These are phyloP conservation scores for Pholis gunnellus DNA, from an alignment of 2,113 vertebrate species.

Conservation along the genomic window DNA sequence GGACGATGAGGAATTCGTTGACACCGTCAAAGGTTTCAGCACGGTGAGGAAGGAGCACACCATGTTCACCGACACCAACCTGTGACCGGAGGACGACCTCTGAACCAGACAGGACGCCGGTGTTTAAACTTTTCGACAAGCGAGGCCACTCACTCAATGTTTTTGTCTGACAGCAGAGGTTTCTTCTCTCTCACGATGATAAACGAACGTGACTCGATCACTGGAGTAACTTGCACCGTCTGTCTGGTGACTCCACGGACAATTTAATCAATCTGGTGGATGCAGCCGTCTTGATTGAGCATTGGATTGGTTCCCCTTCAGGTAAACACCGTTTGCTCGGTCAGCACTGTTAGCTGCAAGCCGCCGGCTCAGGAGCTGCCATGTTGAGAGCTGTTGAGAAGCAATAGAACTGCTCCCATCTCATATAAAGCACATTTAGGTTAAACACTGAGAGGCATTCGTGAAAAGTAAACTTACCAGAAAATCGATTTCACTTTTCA, in stretches of 20 bases:
- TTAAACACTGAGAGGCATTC: not conserved
- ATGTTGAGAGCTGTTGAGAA: too few species aligned
- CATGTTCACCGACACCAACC: conserved; percentile 95
- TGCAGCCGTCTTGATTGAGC: too few species aligned
- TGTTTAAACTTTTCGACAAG: conserved; percentile 4
- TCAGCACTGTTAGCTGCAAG: too few species aligned
- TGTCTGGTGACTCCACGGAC: too few species aligned
- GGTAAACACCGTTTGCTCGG: too few species aligned
- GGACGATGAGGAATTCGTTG: conserved; percentile 94
- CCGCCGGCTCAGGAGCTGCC: too few species aligned
- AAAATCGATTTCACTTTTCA: not conserved
- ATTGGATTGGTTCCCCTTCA: too few species aligned
- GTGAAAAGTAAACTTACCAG: not conserved
- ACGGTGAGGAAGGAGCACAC: conserved; percentile 96
- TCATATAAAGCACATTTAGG: not conserved
- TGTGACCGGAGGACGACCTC: conserved; percentile 73
- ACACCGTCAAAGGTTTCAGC: conserved; percentile 96
- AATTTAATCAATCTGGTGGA: too few species aligned
- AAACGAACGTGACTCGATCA: not conserved
- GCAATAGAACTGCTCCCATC: too few species aligned
- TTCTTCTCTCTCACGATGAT: not conserved
- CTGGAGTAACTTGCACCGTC: not conserved
- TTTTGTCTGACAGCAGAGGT: not conserved
- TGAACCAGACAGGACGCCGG: not conserved
- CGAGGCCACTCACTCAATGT: not conserved